Evolutionary conservation across 2,888 invertebrate species (phyloP).

Genomic region (Mechanitis mazaeus): DNA sequence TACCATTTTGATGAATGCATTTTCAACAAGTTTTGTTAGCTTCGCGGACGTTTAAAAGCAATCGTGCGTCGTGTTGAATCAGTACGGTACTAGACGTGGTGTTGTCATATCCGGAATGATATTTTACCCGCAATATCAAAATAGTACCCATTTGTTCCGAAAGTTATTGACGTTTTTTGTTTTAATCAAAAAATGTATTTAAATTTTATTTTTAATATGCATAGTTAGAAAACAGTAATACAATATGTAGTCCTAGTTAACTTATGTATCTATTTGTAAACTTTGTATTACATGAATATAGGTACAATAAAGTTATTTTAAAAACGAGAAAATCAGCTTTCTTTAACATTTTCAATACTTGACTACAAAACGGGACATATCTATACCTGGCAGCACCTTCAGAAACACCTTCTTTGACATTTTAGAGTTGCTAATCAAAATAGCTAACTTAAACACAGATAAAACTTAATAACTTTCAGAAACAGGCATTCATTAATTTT

Average conservation of each 20-base stretch:
- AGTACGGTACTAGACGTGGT: conserved; percentile 69
- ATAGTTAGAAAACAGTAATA: too few relatives aligned
- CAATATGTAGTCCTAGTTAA: too few relatives aligned
- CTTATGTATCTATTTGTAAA: too few relatives aligned
- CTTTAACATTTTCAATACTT: too few relatives aligned
- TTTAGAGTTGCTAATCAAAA: conserved; percentile 4
- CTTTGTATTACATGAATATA: too few relatives aligned
- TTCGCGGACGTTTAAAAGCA: conserved; percentile 57
- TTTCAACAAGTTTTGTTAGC: conserved; percentile 72
- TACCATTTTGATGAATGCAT: conserved; percentile 84
- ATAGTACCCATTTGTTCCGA: background rate
- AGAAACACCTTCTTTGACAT: conserved; percentile 4
- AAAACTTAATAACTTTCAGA: background rate
- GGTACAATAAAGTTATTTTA: background rate
- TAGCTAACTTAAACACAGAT: background rate
- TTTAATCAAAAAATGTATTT: too few relatives aligned
- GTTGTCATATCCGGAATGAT: conserved; percentile 40
- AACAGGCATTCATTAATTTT: too few relatives aligned
- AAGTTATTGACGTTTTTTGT: too few relatives aligned
- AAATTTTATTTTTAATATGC: too few relatives aligned
- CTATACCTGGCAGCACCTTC: conserved; percentile 1
- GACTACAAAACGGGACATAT: background rate
- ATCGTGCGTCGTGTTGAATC: conserved; percentile 68
- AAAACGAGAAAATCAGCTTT: background rate
- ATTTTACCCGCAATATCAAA: conserved; percentile 17